Base-by-base conservation (phyloP, 2,888 invertebrate species). In the Cryptus armator region DNA sequence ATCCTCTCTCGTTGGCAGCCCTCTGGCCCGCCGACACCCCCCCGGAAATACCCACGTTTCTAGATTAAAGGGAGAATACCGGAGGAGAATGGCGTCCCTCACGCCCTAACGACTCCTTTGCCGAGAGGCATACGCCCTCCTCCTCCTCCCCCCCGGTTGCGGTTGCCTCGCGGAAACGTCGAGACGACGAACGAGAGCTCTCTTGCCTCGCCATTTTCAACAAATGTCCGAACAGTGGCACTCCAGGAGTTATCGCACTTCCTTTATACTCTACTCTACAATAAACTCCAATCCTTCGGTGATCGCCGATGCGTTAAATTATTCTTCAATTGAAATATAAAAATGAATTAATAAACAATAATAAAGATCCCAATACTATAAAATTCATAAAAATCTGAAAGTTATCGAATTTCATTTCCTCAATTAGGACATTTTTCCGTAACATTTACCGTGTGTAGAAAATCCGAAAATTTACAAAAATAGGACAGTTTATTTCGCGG, bases 51-150 rank as follows among this genome's bases (percentile, higher is more conserved):
- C 84, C 83, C 78, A 75, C 83, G 77, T 77, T 83, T 81, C 85
- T 68, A 86, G 89, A 89, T 90, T 90, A 90, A 89, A 88, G 88
- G 87, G 84, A 85, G 86, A 87, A 86, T 85, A 83, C 75, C 71
- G 2, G 66, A 24, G 62, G 75, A 70, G 70, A 67, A 78, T 68
- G 67, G 72, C 43, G n/a, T 29, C 66, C 78, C 53, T 53, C 75
- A 81, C 66, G 66, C 81, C 84, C 88, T 89, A 89, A 89, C 79
- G 83, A 86, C 78, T 85, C 86, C 64, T 85, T 86, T 86, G 82
- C 75, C 83, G 83, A 71, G 83, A 71, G 74, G 70, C 75, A 64
- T 66, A 43, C 75, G 43, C 29, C 71, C 37, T 37, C 37, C 37
- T 7, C 37, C 37, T 37, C 37, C 37, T 19, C 19, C 19, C 24